Conservation (phyloP, 2,888 invertebrate species). For the Cephus pulcher region DNA sequence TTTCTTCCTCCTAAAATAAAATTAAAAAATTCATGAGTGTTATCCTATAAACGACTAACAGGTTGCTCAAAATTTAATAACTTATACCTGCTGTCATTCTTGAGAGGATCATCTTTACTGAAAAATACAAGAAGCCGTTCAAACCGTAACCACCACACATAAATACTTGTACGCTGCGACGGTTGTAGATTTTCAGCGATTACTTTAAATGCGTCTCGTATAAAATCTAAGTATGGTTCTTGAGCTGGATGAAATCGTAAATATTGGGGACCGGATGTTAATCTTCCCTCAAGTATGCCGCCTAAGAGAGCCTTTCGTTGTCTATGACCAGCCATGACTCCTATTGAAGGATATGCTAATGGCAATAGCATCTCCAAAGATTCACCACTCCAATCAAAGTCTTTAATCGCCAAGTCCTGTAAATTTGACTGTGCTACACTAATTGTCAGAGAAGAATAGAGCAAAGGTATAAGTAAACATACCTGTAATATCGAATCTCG, state of each 20-base stretch:
- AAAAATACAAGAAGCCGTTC: constrained; percentile 70
- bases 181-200: constrained; percentile 68
- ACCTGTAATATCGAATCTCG: constrained; percentile 51
- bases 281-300: constrained; percentile 57
- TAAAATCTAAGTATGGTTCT: constrained; percentile 71
- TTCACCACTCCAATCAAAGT: constrained; percentile 53
- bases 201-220: constrained; percentile 68
- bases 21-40: background rate
- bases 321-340: constrained; percentile 45
- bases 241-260: constrained; percentile 72
- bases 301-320: constrained; percentile 44
- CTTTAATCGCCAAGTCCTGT: constrained; percentile 47
- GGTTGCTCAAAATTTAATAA: constrained; percentile 6
- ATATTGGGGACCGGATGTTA: constrained; percentile 73
- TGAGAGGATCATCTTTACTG: constrained; percentile 65
- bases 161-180: constrained; percentile 69
- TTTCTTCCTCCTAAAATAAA: constrained; percentile 62
- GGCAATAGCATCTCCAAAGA: constrained; percentile 55
- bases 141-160: constrained; percentile 75
- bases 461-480: constrained; percentile 6
- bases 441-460: background rate
- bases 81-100: constrained; percentile 51
- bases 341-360: constrained; percentile 50
- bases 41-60: constrained; percentile 4
- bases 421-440: background rate